phyloP scores from a whole-genome alignment of 2,113 vertebrate genomes.

The Hydropotes inermis region DNA sequence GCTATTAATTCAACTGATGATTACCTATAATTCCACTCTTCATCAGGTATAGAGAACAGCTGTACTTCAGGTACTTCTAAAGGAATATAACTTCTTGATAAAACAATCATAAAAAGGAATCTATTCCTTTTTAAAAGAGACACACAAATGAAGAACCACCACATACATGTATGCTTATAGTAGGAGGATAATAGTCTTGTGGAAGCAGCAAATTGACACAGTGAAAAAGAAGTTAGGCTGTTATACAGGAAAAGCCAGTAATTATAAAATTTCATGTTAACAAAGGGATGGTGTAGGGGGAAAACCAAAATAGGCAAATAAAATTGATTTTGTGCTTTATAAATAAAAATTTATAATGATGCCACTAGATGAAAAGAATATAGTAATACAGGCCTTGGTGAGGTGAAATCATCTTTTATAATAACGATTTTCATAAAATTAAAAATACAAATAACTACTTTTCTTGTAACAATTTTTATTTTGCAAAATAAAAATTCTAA shows the following conservation, averaged over 20 bases:
- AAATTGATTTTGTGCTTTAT: not conserved
- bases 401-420: not conserved
- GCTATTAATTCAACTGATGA: not conserved
- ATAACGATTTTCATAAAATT: not conserved
- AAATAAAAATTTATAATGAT: not conserved
- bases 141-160: not conserved
- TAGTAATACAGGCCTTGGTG: not conserved
- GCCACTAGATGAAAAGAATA: not conserved
- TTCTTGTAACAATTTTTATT: not conserved
- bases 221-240: not conserved
- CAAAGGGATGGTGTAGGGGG: not conserved
- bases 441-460: not conserved
- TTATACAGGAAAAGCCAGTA: not conserved
- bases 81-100: not conserved
- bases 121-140: not conserved
- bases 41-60: not conserved
- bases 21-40: not conserved
- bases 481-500: conserved; percentile 41
- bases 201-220: not conserved
- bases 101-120: not conserved
- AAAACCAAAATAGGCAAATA: not conserved
- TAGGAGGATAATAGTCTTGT: not conserved
- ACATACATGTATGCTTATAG: not conserved
- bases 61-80: not conserved
- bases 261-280: not conserved